Evolutionary conservation across 2,113 vertebrate species (phyloP), one percentile per base, ranked within the genome.

Genomic region (Nerophis ophidion): DNA sequence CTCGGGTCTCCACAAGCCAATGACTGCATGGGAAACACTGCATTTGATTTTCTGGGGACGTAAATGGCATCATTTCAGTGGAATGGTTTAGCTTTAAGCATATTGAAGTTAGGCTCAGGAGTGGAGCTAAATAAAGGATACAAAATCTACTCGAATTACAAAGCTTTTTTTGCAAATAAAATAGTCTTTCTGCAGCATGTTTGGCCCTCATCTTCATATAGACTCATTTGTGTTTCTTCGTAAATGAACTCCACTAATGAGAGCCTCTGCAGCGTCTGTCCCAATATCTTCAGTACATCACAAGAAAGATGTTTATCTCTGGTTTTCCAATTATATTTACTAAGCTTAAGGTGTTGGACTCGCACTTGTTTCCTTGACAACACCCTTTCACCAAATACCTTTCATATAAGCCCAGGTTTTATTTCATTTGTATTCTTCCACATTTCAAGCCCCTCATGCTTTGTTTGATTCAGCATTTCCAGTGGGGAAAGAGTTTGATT

Each of bases 281-380:
- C 60, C 16, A 63, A 73, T 66, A 63, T 17, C 57, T 77, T 77
- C 66, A 66, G 70, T 63, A 78, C 77, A 72, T 81, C 73, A 81
- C 61, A 76, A 76, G 66, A 47, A 74, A 87, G 82, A 88, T 89
- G 66, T 80, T 81, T 86, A 84, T 86, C 80, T 52, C 72, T 72
- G 65, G 67, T 86, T 86, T 86, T 88, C 84, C 83, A 89, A 85
- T 89, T 85, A 84, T 83, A 77, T 81, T 88, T 72, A 63, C 74
- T 73, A 80, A 87, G 89, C 84, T 87, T 87, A 89, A 89, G 79
- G 81, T 83, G 81, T 87, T 61, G 70, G 71, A 26, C 68, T 82
- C 79, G 80, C 71, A 76, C 83, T 85, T 79, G 86, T 89, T 89
- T 84, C 89, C 87, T 86, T 89, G 89, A 85, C 87, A 88, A 89